Evolutionary conservation across 2,888 invertebrate species (phyloP), one percentile per base, ranked within the genome.

Genomic region (Drosophila parthenogenetica): DNA sequence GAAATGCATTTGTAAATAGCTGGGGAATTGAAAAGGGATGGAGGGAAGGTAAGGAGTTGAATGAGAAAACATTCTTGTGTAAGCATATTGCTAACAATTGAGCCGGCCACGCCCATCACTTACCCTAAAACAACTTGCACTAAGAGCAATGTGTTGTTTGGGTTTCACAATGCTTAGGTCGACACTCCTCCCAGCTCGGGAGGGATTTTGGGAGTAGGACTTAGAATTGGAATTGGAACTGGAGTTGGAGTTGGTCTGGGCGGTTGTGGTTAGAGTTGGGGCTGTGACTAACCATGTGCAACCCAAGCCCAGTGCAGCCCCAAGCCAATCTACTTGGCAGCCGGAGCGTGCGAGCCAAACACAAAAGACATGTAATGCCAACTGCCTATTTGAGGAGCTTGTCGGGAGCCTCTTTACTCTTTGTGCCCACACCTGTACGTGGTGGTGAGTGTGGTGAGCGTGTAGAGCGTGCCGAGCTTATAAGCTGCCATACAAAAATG

Each of bases 101-200:
- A 67, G 64, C 42, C 76, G 43, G 67, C 82, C 82, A 85, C 81
- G 85, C 85, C 83, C 78, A 69, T 74, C 78, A 82, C 82, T 82
- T 82, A 82, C 66, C 73, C 81, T 72, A 77, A 79, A 84, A 86
- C 83, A 83, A 81, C 84, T 79, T 63, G 77, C 76, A 76, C 87
- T 86, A 83, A 83, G 87, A 83, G 87, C 83, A 83, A 86, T 83
- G 81, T 78, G 86, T 79, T 83, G 83, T 83, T 83, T 86, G 82
- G 75, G 49, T 59, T 75, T 71, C 69, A 17, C 58, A 16, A 37
- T 35, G 35, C 35, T 17, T 32, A 17, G 42, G 16, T n/a, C 53
- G 53, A 0, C 53, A 42, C 53, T 54, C 53, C 53, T 42, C n/a
- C 19, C 5, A 19, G 37, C 14, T 17, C 32, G 29, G 19, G 13